Evolutionary conservation across 2,113 vertebrate genomes (phyloP).

Genomic region (Dicentrarchus labrax): DNA sequence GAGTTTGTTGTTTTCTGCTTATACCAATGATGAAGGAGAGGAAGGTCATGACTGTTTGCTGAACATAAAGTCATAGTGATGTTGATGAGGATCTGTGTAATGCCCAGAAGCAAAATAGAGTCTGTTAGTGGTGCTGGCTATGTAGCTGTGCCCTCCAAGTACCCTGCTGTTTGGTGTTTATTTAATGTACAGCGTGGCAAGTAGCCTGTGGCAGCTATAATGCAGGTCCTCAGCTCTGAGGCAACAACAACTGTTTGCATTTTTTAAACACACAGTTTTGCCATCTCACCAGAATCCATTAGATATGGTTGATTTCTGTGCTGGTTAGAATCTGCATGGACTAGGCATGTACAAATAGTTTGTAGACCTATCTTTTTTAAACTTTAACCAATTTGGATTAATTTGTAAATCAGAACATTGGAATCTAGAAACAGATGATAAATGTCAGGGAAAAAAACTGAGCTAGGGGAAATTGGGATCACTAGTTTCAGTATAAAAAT

Average conservation of each 20-base stretch:
- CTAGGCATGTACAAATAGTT: neutral
- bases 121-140: neutral
- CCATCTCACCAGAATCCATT: neutral
- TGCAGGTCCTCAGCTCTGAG: conserved; percentile 6
- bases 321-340: neutral
- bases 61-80: neutral
- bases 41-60: neutral
- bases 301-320: neutral
- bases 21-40: neutral
- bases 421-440: neutral
- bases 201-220: neutral
- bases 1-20: neutral
- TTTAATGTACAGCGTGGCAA: neutral
- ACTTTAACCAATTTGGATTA: no score
- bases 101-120: neutral
- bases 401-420: neutral
- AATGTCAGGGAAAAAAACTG: neutral
- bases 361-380: neutral
- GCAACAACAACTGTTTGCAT: conserved; percentile 14
- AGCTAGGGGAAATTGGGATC: neutral
- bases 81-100: neutral
- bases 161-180: neutral
- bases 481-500: neutral
- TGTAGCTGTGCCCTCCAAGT: neutral
- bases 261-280: neutral